Evolutionary conservation across 2,113 vertebrate species (phyloP), one percentile per base, ranked within the genome.

Genomic region (Oryzias javanicus): DNA sequence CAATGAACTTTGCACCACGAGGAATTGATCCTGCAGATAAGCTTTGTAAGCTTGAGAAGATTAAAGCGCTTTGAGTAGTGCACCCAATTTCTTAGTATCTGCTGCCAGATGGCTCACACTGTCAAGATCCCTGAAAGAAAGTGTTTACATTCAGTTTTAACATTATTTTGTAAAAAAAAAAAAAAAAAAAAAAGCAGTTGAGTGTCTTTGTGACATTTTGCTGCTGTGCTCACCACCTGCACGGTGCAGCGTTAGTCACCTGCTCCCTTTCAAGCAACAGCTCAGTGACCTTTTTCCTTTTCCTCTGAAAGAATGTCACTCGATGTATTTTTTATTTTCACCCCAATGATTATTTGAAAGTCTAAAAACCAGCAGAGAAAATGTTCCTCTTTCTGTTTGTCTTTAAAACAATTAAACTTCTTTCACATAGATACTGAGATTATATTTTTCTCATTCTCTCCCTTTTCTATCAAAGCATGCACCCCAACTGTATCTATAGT

Each of bases 21-120:
- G 54, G 57, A 68, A 85, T 29, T 80, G 68, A 86, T 81, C 66
- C 35, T 54, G 53, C 64, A 71, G 61, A 85, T 82, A 48, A 60
- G 51, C 71, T 67, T 51, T 78, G 62, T 70, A 69, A 77, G 47
- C 69, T 56, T 25, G 24, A 12, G 67, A 74, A 56, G 74, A 79
- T 80, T 78, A 82, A 69, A 80, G n/a, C 27, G 18, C 22, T 24
- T 35, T 45, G 62, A 48, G n/a, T 44, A 72, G 68, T 46, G 16
- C n/a, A 13, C 25, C 10, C 16, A 20, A n/a, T 57, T 71, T 51
- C 45, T 56, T 55, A 1, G 58, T 55, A 44, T 64, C 63, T 53
- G 61, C 41, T 57, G 49, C 35, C 35, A 67, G 50, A 77, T 49
- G 51, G 13, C 47, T 58, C 46, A 18, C 13, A 60, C 41, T 22